Evolutionary conservation across 1,140 invertebrate species (phyloP).

Genomic region (Trachymyrmex cornetzi): DNA sequence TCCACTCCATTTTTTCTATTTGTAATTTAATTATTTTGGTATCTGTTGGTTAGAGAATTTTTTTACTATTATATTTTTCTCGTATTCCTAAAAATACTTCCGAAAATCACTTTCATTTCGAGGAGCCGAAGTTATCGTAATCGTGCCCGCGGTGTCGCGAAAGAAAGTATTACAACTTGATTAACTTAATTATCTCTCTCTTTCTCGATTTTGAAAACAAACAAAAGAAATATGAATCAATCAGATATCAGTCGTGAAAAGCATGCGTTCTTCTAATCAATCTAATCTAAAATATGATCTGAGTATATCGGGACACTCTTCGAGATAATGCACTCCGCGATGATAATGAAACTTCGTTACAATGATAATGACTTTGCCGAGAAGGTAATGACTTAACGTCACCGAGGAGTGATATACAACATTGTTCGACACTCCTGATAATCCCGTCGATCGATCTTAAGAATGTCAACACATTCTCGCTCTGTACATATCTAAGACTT

Average conservation of each 20-base stretch:
- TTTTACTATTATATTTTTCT: too few relatives aligned
- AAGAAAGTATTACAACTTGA: background rate
- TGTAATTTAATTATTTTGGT: too few relatives aligned
- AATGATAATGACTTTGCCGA: background rate
- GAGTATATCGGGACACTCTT: background rate
- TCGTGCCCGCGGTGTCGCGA: background rate
- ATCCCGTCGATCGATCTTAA: conserved; percentile 4
- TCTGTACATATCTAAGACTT: background rate
- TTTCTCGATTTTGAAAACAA: background rate
- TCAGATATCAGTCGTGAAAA: background rate
- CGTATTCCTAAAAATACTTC: too few relatives aligned
- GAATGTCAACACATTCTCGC: background rate
- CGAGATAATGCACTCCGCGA: background rate
- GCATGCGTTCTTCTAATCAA: background rate
- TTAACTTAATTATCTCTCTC: background rate
- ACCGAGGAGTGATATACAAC: background rate
- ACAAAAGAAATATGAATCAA: background rate
- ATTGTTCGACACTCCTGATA: background rate
- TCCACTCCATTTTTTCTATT: too few relatives aligned
- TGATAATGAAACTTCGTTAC: background rate
- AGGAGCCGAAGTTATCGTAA: too few relatives aligned
- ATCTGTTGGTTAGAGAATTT: too few relatives aligned
- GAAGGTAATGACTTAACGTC: background rate
- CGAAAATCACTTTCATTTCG: too few relatives aligned
- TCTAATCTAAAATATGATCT: background rate